phyloP scores from a whole-genome alignment of 2,888 invertebrate species.

The Chesias legatella region DNA sequence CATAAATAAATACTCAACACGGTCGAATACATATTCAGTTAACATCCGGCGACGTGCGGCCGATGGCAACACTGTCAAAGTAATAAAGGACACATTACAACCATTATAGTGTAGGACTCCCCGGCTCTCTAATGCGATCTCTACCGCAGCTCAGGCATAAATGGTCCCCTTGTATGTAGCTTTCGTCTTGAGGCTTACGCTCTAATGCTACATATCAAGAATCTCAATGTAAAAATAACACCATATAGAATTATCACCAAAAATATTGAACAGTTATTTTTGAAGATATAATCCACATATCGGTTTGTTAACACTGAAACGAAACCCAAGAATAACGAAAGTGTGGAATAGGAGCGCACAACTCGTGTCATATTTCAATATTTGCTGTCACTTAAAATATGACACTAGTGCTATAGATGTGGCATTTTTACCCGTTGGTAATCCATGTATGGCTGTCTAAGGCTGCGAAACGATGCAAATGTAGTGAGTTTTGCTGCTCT shows the following conservation, averaged over 20 bases:
- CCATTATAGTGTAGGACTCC: too few relatives aligned
- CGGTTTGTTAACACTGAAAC: slow-evolving; percentile 32
- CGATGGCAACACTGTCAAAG: too few relatives aligned
- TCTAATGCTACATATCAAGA: slow-evolving; percentile 70
- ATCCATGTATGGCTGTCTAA: slow-evolving; percentile 23
- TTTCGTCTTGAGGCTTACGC: slow-evolving; percentile 60
- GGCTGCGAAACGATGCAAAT: too few relatives aligned
- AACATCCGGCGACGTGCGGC: too few relatives aligned
- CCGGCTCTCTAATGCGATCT: slow-evolving; percentile 22
- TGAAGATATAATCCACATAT: slow-evolving; percentile 23
- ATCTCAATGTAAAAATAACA: slow-evolving; percentile 54
- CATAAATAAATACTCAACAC: too few relatives aligned
- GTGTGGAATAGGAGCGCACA: slow-evolving; percentile 47
- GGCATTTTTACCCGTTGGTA: slow-evolving; percentile 38
- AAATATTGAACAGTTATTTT: slow-evolving; percentile 18
- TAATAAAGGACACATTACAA: too few relatives aligned
- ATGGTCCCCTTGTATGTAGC: slow-evolving; percentile 39
- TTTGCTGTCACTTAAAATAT: slow-evolving; percentile 45
- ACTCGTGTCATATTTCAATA: slow-evolving; percentile 49
- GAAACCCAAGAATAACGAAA: slow-evolving; percentile 41
- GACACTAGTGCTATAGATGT: slow-evolving; percentile 44
- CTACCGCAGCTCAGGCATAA: slow-evolving; percentile 12
- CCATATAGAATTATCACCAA: slow-evolving; percentile 14
- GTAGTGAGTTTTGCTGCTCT: too few relatives aligned
- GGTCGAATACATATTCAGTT: too few relatives aligned